Conservation (phyloP, 2,888 invertebrate species). For the Drosophila fulvimacula region DNA sequence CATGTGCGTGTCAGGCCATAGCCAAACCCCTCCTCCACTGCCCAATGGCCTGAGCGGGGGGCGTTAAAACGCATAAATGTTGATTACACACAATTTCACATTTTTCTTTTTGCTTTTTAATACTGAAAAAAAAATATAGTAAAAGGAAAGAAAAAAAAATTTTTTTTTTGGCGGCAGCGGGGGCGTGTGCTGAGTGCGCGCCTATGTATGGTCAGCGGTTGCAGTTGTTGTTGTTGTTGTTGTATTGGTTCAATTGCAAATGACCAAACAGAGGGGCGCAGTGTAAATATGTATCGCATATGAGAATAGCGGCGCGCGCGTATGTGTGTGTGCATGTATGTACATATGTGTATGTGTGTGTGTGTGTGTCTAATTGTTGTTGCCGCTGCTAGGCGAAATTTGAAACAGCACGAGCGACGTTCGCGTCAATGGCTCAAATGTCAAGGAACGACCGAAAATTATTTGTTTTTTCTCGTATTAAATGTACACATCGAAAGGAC, state of each 20-base stretch:
- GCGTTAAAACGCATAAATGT: conserved; percentile 76
- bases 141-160: conserved; percentile 1
- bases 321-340: conserved; percentile 11
- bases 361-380: conserved; percentile 37
- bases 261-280: conserved; percentile 67
- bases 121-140: neutral
- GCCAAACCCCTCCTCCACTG: conserved; percentile 63
- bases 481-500: neutral
- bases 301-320: conserved; percentile 5
- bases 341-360: conserved; percentile 13
- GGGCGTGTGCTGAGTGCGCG: conserved; percentile 60
- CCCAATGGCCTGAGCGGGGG: conserved; percentile 61
- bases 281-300: conserved; percentile 47
- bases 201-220: conserved; percentile 50
- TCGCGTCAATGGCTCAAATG: conserved; percentile 40
- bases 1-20: conserved; percentile 43
- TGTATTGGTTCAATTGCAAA: conserved; percentile 67
- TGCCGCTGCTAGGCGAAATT: conserved; percentile 29
- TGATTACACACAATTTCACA: conserved; percentile 74
- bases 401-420: conserved; percentile 31
- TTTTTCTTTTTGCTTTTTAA: conserved; percentile 26
- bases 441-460: conserved; percentile 25
- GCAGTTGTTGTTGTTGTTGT: conserved; percentile 47
- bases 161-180: conserved; percentile 19
- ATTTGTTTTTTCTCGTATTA: neutral